phyloP scores from a whole-genome alignment of 2,888 invertebrate species.

The Acanthosepion esculentum region DNA sequence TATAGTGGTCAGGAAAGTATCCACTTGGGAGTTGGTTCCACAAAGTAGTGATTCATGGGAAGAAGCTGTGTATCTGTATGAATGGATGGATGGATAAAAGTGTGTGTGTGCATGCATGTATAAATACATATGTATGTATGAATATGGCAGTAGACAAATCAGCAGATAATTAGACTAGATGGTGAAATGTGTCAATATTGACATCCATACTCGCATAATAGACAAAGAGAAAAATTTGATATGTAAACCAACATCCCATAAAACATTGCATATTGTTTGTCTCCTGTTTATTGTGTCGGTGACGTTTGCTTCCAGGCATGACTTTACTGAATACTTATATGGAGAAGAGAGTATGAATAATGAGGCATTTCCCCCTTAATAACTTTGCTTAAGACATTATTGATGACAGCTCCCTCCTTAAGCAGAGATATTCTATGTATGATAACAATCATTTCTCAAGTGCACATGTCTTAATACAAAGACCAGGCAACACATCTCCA shows the following conservation, averaged over 20 bases:
- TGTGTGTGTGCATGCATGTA: too few relatives aligned
- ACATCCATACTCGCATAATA: background rate
- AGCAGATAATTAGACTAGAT: background rate
- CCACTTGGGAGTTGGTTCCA: too few relatives aligned
- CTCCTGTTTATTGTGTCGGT: background rate
- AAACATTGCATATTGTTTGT: too few relatives aligned
- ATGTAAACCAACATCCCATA: too few relatives aligned
- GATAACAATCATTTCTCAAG: background rate
- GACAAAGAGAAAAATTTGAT: background rate
- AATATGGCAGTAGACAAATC: background rate
- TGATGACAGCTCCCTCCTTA: background rate
- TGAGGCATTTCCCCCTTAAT: background rate
- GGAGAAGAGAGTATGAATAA: background rate
- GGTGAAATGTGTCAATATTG: background rate
- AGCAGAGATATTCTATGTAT: background rate
- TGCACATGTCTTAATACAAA: background rate
- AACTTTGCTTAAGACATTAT: background rate
- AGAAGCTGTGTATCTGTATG: too few relatives aligned
- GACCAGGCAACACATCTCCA: background rate
- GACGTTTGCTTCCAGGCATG: background rate
- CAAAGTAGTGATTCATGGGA: too few relatives aligned
- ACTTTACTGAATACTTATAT: background rate
- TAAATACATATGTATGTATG: too few relatives aligned
- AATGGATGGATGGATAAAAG: too few relatives aligned
- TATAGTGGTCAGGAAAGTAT: too few relatives aligned